Base-by-base conservation (phyloP, 2,113 vertebrate genomes). In the Dicrurus megarhynchus region DNA sequence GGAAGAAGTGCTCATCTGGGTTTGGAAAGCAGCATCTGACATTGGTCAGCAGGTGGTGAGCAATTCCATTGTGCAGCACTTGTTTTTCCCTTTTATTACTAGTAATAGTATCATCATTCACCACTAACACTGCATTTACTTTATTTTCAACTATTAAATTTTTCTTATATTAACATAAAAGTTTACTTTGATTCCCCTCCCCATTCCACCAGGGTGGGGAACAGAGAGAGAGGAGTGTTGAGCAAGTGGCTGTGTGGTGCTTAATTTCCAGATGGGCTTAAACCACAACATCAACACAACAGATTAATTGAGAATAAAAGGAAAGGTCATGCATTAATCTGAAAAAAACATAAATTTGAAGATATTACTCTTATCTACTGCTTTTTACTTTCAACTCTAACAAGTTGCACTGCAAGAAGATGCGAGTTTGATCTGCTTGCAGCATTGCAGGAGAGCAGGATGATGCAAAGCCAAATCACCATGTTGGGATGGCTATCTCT, bases 381-480 rank as follows among this genome's bases (percentile, higher is more conserved):
- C 7, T 61, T 75, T 42, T 74, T 70, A 16, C 12, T 91, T 67
- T 24, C 11, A 87, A 76, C 47, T 75, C 8, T 53, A 63, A 27
- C 7, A 63, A 20, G 15, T 11, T 83, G 24, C 17, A 28, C 8
- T 55, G 11, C 21, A 68, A 39, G 20, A 70, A 65, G 49, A 28
- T 9, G 10, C 0, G 0, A 64, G 5, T 26, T 55, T 3, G 2
- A 32, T 76, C 28, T 89, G 24, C 23, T 64, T 77, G 30, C 35
- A 87, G 33, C 17, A 59, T 14, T 86, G 11, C 24, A 89, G 70
- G 33, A 53, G 19, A 73, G 20, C 13, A 69, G 23, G 18, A 60
- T 26, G 44, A 81, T 11, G 64, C 74, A 71, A 80, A 89, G 16
- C 11, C 13, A 71, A 84, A 80, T 24, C 8, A 47, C 26, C 7